phyloP scores from a whole-genome alignment of 53 echinoderm and acorn worm genomes.

The Echinometra lucunter region DNA sequence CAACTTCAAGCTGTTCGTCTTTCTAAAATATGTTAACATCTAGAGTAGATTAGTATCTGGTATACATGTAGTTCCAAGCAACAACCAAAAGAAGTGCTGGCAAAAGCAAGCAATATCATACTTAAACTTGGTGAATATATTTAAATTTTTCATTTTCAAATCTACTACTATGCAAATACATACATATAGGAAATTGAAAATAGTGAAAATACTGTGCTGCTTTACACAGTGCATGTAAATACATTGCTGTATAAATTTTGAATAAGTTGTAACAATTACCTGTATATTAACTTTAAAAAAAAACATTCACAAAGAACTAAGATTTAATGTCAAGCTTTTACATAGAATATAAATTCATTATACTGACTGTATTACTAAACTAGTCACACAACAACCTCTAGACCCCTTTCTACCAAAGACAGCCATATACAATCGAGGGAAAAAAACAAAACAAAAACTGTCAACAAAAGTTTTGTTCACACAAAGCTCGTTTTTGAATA shows the following conservation, averaged over 20 bases:
- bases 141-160: background rate
- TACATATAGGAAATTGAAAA: background rate
- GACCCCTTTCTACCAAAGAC: background rate
- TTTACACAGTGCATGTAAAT: background rate
- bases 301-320: no score
- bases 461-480: no score
- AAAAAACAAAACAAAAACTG: background rate
- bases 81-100: background rate
- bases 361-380: background rate
- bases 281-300: no score
- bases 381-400: background rate
- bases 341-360: background rate
- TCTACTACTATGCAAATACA: background rate
- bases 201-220: background rate
- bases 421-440: background rate
- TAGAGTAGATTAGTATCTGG: background rate
- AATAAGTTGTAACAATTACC: no score
- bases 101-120: background rate
- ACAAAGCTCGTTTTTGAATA: no score
- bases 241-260: background rate
- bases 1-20: background rate
- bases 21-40: constrained; percentile 21
- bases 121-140: background rate
- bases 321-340: no score
- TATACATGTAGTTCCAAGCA: background rate